Evolutionary conservation across 2,113 vertebrate species (phyloP), one percentile per base, ranked within the genome.

Genomic region (Promerops cafer): DNA sequence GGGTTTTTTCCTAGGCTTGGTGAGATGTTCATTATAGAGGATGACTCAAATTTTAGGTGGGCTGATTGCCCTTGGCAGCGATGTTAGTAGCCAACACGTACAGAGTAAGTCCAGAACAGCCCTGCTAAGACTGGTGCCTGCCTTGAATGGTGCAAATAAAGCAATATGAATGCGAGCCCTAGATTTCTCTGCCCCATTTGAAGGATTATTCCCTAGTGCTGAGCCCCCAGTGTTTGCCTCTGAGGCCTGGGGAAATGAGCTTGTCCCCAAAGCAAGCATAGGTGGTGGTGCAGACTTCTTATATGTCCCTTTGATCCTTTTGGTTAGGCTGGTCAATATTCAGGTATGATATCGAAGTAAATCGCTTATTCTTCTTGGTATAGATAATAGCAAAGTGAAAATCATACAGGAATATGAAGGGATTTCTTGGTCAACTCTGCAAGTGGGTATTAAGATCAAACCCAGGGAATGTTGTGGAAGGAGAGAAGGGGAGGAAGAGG

Each of bases 61-160:
- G 24, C 17, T 81, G 24, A 22, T 78, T 81, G 47, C 19, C 75
- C 17, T 50, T 2, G 1, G 52, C 37, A 75, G 49, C 0, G 4
- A 22, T 47, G 57, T 27, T 39, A 28, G 33, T 54, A 71, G 30
- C n/a, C 3, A 7, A 0, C 57, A 22, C 0, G 0, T 65, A 8
- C 24, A 28, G 23, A 44, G 8, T 37, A 42, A 69, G 28, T 60
- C 24, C 19, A 60, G 52, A 69, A 66, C 5, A 76, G 53, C 23
- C 35, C 27, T 84, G 52, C 35, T 83, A 24, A 91, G 42, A 19
- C 6, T 54, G 16, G 10, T 70, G 16, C 35, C 30, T 87, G 22
- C 54, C 35, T 52, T 71, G 49, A 83, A 28, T 27, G 33, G 10
- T 65, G 35, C 15, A 71, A 26, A 30, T 52, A 31, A 64, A 79